Evolutionary conservation across 2,797 vertebrate species (phyloP), one percentile per base, ranked within the genome.

Genomic region (Arctocebus calabarensis): DNA sequence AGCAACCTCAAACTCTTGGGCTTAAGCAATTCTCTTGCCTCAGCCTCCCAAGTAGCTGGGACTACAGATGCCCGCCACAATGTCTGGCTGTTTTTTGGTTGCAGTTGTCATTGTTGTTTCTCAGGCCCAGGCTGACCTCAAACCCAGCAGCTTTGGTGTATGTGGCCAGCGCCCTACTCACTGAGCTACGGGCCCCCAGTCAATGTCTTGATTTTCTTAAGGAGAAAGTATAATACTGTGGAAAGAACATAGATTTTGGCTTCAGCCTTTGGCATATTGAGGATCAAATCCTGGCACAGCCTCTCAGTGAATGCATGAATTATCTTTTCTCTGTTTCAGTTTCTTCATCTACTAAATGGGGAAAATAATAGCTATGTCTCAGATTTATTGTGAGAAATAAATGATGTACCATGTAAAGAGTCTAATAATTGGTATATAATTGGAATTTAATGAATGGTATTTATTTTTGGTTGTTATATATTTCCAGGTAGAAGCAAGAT

Each of bases 391-490:
- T 55, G 1, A 3, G 20, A 95, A 79, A 25, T 34, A 77, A 62
- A 40, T 79, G 0, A 3, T 74, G 19, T 70, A 83, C 3, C 57
- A 70, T 34, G 34, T 91, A 82, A 95, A 88, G 40, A 43, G 19
- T 73, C 16, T 66, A 90, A 91, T 64, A 74, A 94, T 89, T 93
- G n/a, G 59, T 37, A 96, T 84, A 87, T 91, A 97, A 87, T 93
- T 84, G 16, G 16, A 29, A 90, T 79, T 90, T 86, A 91, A 96
- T 94, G 91, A 84, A 19, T 83, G 25, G 2, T 19, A 79, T 52
- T 57, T 61, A 48, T n/a, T 96, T 96, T 96, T 91, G 37, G 9
- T 88, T 94, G 68, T 92, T 90, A 57, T 70, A 82, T n/a, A 19
- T 84, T 96, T 94, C 52, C 3, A 57, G 25, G 29, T 93, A 81